Evolutionary conservation across 2,888 invertebrate genomes (phyloP).

Genomic region (Seira sanloemensis): DNA sequence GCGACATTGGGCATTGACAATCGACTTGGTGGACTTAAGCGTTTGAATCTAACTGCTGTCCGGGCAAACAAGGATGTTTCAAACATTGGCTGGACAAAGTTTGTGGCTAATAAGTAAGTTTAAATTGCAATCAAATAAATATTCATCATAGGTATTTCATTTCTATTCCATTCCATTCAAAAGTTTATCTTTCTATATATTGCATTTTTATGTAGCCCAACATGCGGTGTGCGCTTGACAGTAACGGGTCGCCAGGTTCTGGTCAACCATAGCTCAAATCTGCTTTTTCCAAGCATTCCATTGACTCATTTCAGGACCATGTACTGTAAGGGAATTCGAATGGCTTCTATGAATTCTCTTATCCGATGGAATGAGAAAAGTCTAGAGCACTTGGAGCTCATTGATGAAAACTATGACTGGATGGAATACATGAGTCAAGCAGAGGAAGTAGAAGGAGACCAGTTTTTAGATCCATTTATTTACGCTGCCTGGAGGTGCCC

Average conservation of each 20-base stretch:
- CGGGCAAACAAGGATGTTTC: slow-evolving; percentile 65
- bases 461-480: slow-evolving; percentile 72
- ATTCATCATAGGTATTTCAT: not conserved
- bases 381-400: slow-evolving; percentile 71
- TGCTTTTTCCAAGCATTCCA: slow-evolving; percentile 68
- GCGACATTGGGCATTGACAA: slow-evolving; percentile 62
- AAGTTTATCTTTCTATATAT: too few species aligned
- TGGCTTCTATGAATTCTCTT: slow-evolving; percentile 70
- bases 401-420: slow-evolving; percentile 70
- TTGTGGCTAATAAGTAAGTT: slow-evolving; percentile 68
- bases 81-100: slow-evolving; percentile 68
- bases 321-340: slow-evolving; percentile 70
- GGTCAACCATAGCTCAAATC: slow-evolving; percentile 67
- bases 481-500: slow-evolving; percentile 72
- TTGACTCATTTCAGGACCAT: slow-evolving; percentile 71
- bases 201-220: slow-evolving; percentile 54
- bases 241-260: slow-evolving; percentile 64
- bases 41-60: slow-evolving; percentile 68
- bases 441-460: slow-evolving; percentile 63
- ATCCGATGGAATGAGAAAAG: slow-evolving; percentile 70
- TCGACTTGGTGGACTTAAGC: slow-evolving; percentile 62
- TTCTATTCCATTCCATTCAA: too few species aligned
- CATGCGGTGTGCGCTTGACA: slow-evolving; percentile 68
- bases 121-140: not conserved
- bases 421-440: slow-evolving; percentile 70